phyloP scores from a whole-genome alignment of 2,797 vertebrate genomes.

The Capromys pilorides region DNA sequence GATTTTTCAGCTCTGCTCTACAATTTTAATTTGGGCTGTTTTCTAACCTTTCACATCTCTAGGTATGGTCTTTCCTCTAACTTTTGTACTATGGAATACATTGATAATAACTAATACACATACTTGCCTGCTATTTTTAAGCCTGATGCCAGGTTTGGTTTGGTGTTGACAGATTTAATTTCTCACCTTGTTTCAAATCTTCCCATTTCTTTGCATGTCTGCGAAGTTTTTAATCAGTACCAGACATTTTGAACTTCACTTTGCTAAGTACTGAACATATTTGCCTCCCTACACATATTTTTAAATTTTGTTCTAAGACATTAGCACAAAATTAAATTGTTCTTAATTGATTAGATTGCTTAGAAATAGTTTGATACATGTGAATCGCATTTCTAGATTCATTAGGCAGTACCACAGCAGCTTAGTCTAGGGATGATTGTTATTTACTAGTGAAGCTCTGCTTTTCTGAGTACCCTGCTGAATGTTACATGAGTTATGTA shows the following conservation, averaged over 20 bases:
- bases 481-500: background rate
- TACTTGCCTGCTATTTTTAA: background rate
- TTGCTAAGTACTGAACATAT: background rate
- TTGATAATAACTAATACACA: background rate
- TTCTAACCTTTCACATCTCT: background rate
- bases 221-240: background rate
- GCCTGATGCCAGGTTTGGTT: background rate
- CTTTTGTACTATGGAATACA: background rate
- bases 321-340: too few species aligned
- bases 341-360: background rate
- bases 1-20: conserved; percentile 9
- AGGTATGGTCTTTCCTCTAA: background rate
- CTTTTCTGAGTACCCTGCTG: background rate
- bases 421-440: background rate
- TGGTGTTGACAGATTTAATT: background rate
- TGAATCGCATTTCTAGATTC: conserved; percentile 20
- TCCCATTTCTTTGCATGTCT: background rate
- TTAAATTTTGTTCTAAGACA: conserved; percentile 7
- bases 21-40: background rate
- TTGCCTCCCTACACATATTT: background rate
- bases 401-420: background rate
- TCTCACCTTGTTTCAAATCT: background rate
- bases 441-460: background rate
- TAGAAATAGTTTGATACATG: background rate
- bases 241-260: background rate